These are phyloP conservation scores for Scaptomyza parva DNA, from an alignment of 2,888 invertebrate genomes.

Conservation along the genomic window DNA sequence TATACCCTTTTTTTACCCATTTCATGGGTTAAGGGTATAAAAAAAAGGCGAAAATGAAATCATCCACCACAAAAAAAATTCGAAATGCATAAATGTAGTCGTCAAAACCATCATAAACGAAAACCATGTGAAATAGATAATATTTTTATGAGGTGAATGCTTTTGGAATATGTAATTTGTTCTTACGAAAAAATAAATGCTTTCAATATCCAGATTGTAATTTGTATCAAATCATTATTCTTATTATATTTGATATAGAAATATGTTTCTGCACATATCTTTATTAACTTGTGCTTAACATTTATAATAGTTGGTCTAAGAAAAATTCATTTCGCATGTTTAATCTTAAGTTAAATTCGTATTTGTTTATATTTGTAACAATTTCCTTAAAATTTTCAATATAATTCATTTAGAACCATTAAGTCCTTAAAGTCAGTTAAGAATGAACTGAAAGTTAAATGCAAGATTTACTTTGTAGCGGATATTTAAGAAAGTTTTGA, in stretches of 20 bases:
- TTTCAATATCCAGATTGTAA: neutral
- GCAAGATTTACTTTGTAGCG: neutral
- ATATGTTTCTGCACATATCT: too few relatives aligned
- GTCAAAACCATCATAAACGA: conserved; percentile 10
- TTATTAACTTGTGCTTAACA: too few relatives aligned
- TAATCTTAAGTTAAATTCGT: neutral
- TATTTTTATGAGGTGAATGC: conserved; percentile 1
- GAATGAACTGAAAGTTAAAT: neutral
- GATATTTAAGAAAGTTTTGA: neutral
- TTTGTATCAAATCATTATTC: neutral
- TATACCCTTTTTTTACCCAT: too few relatives aligned
- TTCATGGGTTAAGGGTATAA: too few relatives aligned
- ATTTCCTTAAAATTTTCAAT: neutral
- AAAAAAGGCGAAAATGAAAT: neutral
- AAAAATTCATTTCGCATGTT: neutral
- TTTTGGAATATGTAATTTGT: conserved; percentile 3
- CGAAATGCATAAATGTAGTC: conserved; percentile 9
- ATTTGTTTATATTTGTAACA: neutral
- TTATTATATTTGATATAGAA: neutral
- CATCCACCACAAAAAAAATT: conserved; percentile 5
- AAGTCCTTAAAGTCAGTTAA: neutral
- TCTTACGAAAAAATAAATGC: neutral
- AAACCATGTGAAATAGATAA: neutral
- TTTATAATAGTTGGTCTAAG: too few relatives aligned
- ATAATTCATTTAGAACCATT: neutral